A percentile compares a stretch with the other conserved stretches of the same genome.
phyloP scores from a whole-genome alignment of 1,140 invertebrate species.

The Zaprionus inermis region DNA sequence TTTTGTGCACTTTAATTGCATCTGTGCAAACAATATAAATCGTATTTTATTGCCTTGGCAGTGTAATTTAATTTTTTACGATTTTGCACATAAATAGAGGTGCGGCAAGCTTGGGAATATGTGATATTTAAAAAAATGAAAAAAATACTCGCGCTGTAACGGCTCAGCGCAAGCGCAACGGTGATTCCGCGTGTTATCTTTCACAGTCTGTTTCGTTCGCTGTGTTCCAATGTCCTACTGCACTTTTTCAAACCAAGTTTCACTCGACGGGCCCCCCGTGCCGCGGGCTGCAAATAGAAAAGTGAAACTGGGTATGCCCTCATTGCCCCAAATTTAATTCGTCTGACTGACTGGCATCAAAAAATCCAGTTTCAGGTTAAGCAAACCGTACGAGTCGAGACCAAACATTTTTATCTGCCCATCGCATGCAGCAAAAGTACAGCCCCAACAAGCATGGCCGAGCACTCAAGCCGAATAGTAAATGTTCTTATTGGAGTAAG shows the following conservation, averaged over 20 bases:
- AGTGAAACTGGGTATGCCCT: conserved; percentile 45
- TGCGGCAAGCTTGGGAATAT: conserved; percentile 27
- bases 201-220: conserved; percentile 17
- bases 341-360: conserved; percentile 23
- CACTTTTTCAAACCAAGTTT: conserved; percentile 19
- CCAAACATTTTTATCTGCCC: conserved; percentile 67
- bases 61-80: conserved; percentile 82
- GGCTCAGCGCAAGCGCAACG: conserved; percentile 8
- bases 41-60: conserved; percentile 74
- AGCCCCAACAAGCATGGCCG: conserved; percentile 61
- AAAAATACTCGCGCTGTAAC: conserved; percentile 15
- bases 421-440: conserved; percentile 65
- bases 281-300: conserved; percentile 25
- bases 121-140: conserved; percentile 4
- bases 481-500: conserved; percentile 24
- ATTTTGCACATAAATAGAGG: conserved; percentile 72
- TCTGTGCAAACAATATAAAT: conserved; percentile 82
- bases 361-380: conserved; percentile 75
- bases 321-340: conserved; percentile 44
- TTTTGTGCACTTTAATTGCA: conserved; percentile 73
- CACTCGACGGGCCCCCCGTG: conserved; percentile 21
- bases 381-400: conserved; percentile 58
- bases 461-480: conserved; percentile 17
- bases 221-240: conserved; percentile 19
- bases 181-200: conserved; percentile 19